Conservation (phyloP, 2,797 vertebrate species). For the Yasuhikotakia modesta region DNA sequence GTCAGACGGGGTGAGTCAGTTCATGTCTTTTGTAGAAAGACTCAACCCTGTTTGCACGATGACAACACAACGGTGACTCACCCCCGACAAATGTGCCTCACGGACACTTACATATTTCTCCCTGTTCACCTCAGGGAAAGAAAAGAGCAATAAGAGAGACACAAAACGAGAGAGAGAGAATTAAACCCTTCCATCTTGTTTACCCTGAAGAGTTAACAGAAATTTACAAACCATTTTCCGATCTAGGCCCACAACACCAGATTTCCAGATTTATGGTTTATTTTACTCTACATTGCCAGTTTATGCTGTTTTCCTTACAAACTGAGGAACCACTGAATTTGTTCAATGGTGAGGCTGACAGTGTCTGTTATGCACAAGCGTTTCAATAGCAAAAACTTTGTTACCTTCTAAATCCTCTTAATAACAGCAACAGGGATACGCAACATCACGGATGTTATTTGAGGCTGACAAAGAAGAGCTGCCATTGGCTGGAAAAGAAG, state of each 20-base stretch:
- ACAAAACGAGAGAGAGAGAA: slow-evolving; percentile 15
- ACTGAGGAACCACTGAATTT: slow-evolving; percentile 25
- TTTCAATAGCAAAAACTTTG: slow-evolving; percentile 46
- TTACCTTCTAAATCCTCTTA: slow-evolving; percentile 58
- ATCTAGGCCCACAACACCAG: slow-evolving; percentile 37
- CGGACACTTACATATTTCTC: slow-evolving; percentile 55
- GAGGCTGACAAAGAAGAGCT: slow-evolving; percentile 12
- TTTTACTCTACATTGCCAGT: slow-evolving; percentile 52
- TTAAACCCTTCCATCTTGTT: slow-evolving; percentile 55
- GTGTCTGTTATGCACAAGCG: slow-evolving; percentile 43
- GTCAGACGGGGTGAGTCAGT: slow-evolving; percentile 8
- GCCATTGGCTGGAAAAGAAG: slow-evolving; percentile 18
- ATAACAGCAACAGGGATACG: slow-evolving; percentile 48
- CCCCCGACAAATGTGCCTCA: slow-evolving; percentile 51
- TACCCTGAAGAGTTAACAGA: slow-evolving; percentile 48
- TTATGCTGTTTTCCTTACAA: slow-evolving; percentile 45
- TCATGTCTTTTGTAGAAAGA: slow-evolving; percentile 39
- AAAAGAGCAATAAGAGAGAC: slow-evolving; percentile 41
- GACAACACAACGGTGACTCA: slow-evolving; percentile 58
- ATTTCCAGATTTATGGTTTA: slow-evolving; percentile 33
- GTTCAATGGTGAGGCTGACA: slow-evolving; percentile 18
- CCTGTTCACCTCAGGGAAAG: slow-evolving; percentile 47
- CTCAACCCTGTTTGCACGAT: slow-evolving; percentile 48
- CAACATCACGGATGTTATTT: slow-evolving; percentile 45
- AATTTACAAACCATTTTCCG: slow-evolving; percentile 51